Evolutionary conservation across 2,113 vertebrate species (phyloP).

Genomic region (Hyperopisus bebe): DNA sequence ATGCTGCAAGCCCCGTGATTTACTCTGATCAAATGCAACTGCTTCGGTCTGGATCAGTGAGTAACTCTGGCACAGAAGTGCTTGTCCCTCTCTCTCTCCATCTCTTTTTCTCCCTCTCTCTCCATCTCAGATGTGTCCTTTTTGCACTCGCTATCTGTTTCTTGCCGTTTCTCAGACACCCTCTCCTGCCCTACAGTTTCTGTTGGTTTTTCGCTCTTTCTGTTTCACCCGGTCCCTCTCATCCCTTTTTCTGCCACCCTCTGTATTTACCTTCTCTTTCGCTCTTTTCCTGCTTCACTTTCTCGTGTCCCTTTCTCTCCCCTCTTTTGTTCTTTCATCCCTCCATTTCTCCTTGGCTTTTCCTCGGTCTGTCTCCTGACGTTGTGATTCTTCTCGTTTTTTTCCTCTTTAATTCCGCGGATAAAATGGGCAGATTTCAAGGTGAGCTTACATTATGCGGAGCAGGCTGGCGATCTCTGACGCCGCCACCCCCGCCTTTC

Average conservation of each 20-base stretch:
- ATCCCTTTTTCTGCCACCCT: constrained; percentile 17
- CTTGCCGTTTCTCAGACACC: constrained; percentile 31
- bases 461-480: background rate
- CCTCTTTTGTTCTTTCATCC: background rate
- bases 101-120: background rate
- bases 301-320: background rate
- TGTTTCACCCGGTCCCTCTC: constrained; percentile 23
- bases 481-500: background rate
- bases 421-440: constrained; percentile 7
- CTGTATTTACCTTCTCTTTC: constrained; percentile 20
- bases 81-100: constrained; percentile 2
- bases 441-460: constrained; percentile 1
- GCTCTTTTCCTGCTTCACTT: constrained; percentile 9
- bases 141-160: constrained; percentile 33
- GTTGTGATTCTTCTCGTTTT: background rate
- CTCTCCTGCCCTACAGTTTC: constrained; percentile 21
- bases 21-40: constrained; percentile 59
- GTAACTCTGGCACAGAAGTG: constrained; percentile 50
- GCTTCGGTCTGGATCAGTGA: constrained; percentile 53
- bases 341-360: background rate
- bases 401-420: background rate
- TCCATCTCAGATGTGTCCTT: background rate
- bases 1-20: constrained; percentile 56
- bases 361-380: background rate
- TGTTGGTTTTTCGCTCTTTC: constrained; percentile 24